Evolutionary conservation across 2,888 invertebrate genomes (phyloP), one percentile per base, ranked within the genome.

Genomic region (Macrophya alboannulata): DNA sequence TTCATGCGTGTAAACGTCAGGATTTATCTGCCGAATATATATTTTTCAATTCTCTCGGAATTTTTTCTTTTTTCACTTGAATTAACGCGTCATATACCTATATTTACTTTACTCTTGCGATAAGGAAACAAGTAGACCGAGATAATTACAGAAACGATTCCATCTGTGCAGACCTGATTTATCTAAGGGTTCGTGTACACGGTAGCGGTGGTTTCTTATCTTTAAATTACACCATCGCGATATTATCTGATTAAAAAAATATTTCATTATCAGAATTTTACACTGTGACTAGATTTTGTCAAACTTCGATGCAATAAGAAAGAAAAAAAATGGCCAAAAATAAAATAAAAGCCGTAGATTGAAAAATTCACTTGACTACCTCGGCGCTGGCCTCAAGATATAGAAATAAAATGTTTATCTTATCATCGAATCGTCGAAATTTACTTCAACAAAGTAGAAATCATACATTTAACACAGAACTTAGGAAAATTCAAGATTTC

Each of bases 101-200:
- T n/a, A 68, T 68, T 68, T 12, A 37, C 31, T 5, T 68, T 37
- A 15, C 68, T 68, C 17, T 68, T 37, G 15, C 68, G 68, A 68
- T 17, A 37, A 37, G 68, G 68, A 68, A 17, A 68, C 17, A 68
- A 68, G 31, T 68, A 68, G 68, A 68, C 68, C 37, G 37, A 68
- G 37, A 68, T 68, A 68, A 68, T 68, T 68, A 37, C 68, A 68
- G 68, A 15, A 37, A 17, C 68, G 15, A 37, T 68, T 68, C 68
- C 68, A 68, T 68, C 37, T 68, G 68, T 68, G 68, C 31, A 31
- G 31, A 37, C 68, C 68, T 37, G 17, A 68, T 68, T 68, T 68
- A 68, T 68, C 68, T 17, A 17, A 37, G 37, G 68, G 68, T 68
- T 68, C 12, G 9, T 31, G 37, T 37, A 68, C 68, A 17, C 68